These are phyloP conservation scores for Teleogryllus occipitalis DNA, from an alignment of 1,140 invertebrate genomes.

Conservation along the genomic window DNA sequence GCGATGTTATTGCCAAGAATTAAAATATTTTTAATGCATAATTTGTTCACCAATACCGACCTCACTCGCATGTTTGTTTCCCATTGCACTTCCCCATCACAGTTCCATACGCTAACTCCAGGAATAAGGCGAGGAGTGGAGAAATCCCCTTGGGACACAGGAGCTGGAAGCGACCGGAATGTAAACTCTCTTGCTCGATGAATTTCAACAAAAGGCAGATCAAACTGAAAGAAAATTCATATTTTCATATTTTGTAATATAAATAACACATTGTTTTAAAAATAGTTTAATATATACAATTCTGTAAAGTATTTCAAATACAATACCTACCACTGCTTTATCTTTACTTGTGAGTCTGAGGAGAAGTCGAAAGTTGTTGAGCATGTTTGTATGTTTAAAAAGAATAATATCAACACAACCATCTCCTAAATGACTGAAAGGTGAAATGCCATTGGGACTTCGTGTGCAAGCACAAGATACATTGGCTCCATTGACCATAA, in stretches of 20 bases:
- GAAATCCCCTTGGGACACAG: constrained; percentile 31
- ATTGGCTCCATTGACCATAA: constrained; percentile 69
- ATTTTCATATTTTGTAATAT: constrained; percentile 8
- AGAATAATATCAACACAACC: constrained; percentile 72
- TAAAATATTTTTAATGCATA: constrained; percentile 14
- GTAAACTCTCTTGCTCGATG: constrained; percentile 64
- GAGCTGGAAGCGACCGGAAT: constrained; percentile 48
- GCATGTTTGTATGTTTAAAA: constrained; percentile 60
- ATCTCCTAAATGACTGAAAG: constrained; percentile 72
- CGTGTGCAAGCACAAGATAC: constrained; percentile 69
- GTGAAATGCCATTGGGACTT: constrained; percentile 67
- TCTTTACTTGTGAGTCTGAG: constrained; percentile 48
- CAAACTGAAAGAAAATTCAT: constrained; percentile 43
- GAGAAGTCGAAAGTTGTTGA: constrained; percentile 65
- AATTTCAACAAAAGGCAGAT: constrained; percentile 70
- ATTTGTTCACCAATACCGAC: constrained; percentile 36
- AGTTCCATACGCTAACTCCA: constrained; percentile 66
- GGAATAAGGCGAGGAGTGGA: constrained; percentile 31
- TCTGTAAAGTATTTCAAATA: not conserved
- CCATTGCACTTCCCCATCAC: constrained; percentile 72
- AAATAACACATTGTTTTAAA: not conserved
- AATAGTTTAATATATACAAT: not conserved
- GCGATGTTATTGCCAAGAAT: constrained; percentile 14
- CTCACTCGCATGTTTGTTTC: constrained; percentile 60
- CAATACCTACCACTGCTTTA: constrained; percentile 47